phyloP scores from a whole-genome alignment of 1,140 invertebrate genomes.

The Portunus trituberculatus region DNA sequence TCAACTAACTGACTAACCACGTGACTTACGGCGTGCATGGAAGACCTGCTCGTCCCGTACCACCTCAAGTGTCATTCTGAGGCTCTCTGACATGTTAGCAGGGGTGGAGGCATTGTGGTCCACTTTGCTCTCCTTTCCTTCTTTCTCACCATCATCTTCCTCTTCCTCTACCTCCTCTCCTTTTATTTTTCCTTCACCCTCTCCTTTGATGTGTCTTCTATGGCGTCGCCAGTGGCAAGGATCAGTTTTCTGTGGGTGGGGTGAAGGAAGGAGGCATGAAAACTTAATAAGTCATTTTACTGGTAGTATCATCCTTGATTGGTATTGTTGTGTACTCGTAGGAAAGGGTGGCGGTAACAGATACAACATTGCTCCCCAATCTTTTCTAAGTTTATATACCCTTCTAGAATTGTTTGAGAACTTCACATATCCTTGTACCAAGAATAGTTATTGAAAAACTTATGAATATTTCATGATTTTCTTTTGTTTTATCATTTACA shows the following conservation, averaged over 20 bases:
- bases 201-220: constrained; percentile 41
- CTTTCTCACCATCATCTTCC: constrained; percentile 15
- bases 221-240: constrained; percentile 77
- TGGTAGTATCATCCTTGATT: too few species aligned
- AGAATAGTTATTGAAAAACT: too few species aligned
- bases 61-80: constrained; percentile 76
- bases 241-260: constrained; percentile 72
- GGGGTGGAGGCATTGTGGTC: not conserved
- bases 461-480: too few species aligned
- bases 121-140: not conserved
- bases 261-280: not conserved
- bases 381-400: too few species aligned
- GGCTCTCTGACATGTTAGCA: constrained; percentile 72
- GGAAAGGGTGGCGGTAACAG: too few species aligned
- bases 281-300: too few species aligned
- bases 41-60: constrained; percentile 74
- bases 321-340: too few species aligned
- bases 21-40: not conserved
- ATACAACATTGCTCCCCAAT: too few species aligned
- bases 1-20: not conserved
- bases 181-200: constrained; percentile 14
- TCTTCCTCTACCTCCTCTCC: not conserved
- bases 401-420: too few species aligned
- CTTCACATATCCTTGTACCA: too few species aligned
- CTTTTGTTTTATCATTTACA: too few species aligned